Evolutionary conservation across 2,113 vertebrate species (phyloP).

Genomic region (Calyptommatus sinebrachiatus): DNA sequence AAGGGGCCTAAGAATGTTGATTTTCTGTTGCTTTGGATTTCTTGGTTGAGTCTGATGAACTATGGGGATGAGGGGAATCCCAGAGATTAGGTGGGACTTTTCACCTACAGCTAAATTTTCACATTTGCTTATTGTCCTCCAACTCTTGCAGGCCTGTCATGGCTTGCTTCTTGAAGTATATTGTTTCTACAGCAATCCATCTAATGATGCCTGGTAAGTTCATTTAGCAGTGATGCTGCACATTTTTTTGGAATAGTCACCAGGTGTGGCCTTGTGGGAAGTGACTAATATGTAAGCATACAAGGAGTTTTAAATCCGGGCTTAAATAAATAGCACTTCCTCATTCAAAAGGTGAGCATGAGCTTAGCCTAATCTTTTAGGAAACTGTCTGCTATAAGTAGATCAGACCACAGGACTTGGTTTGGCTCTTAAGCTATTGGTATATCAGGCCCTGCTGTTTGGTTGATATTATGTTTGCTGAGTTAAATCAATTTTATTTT

Average conservation of each 20-base stretch:
- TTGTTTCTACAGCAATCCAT: constrained; percentile 4
- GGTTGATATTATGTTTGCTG: constrained; percentile 41
- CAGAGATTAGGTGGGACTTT: constrained; percentile 22
- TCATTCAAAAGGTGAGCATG: not conserved
- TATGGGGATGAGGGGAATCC: constrained; percentile 21
- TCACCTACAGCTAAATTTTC: constrained; percentile 35
- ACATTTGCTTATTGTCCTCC: constrained; percentile 41
- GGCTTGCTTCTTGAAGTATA: not conserved
- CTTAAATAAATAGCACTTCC: not conserved
- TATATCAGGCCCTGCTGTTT: constrained; percentile 33
- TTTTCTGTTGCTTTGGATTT: not conserved
- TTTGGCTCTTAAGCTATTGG: constrained; percentile 12
- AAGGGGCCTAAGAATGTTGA: not conserved
- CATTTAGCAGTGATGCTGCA: not conserved
- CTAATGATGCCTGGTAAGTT: rapidly evolving
- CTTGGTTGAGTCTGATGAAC: not conserved
- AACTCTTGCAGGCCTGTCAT: constrained; percentile 29
- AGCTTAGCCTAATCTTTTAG: constrained; percentile 6
- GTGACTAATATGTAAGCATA: not conserved
- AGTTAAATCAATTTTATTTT: constrained; percentile 41
- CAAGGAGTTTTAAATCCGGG: not conserved
- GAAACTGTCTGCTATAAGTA: not conserved
- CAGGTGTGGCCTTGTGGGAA: not conserved
- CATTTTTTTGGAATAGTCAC: not conserved
- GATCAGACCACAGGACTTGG: not conserved